Evolutionary conservation across 2,113 vertebrate species (phyloP).

Genomic region (Boleophthalmus pectinirostris): DNA sequence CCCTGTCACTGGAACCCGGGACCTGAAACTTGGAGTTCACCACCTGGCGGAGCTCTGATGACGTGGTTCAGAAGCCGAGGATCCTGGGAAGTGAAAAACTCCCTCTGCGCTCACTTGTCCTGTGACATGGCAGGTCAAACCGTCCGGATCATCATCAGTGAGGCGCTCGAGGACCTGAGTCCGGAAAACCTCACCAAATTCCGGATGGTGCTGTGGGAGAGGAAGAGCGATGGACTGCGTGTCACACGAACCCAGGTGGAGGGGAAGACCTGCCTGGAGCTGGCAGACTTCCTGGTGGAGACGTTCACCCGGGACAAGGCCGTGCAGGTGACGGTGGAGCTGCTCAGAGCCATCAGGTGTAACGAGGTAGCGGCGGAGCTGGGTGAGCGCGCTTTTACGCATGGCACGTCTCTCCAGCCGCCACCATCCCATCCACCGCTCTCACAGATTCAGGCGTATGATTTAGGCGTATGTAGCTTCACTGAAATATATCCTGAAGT

Average conservation of each 20-base stretch:
- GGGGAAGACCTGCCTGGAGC: fast-evolving
- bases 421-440: too few species aligned
- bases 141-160: background rate
- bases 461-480: too few species aligned
- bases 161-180: background rate
- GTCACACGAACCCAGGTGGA: background rate
- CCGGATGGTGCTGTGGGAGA: background rate
- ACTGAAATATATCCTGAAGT: too few species aligned
- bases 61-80: too few species aligned
- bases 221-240: background rate
- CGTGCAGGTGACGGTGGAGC: fast-evolving
- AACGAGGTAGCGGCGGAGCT: fast-evolving
- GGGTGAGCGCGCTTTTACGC: slow-evolving; percentile 22
- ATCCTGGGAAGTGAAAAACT: too few species aligned
- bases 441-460: too few species aligned
- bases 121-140: background rate
- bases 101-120: background rate
- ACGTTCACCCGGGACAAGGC: slow-evolving; percentile 16
- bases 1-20: too few species aligned
- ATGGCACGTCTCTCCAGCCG: background rate
- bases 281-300: slow-evolving; percentile 32
- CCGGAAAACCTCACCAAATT: fast-evolving
- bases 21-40: too few species aligned
- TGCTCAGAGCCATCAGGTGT: slow-evolving; percentile 8
- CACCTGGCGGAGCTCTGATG: too few species aligned